Conservation (phyloP, 2,113 vertebrate genomes). For the Chionodraco myersi region DNA sequence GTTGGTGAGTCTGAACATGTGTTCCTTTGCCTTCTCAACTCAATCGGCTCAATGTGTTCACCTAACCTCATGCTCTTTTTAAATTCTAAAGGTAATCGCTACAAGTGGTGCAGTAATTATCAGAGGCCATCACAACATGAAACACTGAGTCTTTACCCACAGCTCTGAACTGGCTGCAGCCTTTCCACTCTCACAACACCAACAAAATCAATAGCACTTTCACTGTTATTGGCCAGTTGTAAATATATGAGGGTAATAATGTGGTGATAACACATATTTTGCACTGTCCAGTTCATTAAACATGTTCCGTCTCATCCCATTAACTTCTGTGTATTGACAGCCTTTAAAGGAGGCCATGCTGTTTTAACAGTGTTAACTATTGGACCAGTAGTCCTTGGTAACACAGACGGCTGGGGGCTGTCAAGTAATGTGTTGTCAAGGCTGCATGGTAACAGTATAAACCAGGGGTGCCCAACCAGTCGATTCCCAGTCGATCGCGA, state of each 20-base stretch:
- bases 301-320: constrained; percentile 43
- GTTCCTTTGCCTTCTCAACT: background rate
- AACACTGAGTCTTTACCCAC: constrained; percentile 10
- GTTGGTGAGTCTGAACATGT: background rate
- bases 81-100: constrained; percentile 48
- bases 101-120: constrained; percentile 47
- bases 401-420: background rate
- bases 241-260: constrained; percentile 52
- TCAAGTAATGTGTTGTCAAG: background rate
- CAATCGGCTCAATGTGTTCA: constrained; percentile 20
- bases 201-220: constrained; percentile 48
- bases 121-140: constrained; percentile 16
- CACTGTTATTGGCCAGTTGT: constrained; percentile 22
- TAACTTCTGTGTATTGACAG: constrained; percentile 38
- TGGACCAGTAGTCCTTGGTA: background rate
- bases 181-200: constrained; percentile 14
- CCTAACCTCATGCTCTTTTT: background rate
- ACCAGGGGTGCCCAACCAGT: background rate
- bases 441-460: background rate
- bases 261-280: constrained; percentile 47
- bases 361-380: constrained; percentile 15
- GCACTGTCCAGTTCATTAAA: constrained; percentile 40
- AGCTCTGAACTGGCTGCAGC: constrained; percentile 16
- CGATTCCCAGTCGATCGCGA: no score
- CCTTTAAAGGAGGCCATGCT: constrained; percentile 24